Percentiles rank a stretch among this genome's conserved stretches.
These are phyloP conservation scores for Zoanthus sansibaricus DNA, from an alignment of 92 coral and sea anemone species.

Conservation along the genomic window DNA sequence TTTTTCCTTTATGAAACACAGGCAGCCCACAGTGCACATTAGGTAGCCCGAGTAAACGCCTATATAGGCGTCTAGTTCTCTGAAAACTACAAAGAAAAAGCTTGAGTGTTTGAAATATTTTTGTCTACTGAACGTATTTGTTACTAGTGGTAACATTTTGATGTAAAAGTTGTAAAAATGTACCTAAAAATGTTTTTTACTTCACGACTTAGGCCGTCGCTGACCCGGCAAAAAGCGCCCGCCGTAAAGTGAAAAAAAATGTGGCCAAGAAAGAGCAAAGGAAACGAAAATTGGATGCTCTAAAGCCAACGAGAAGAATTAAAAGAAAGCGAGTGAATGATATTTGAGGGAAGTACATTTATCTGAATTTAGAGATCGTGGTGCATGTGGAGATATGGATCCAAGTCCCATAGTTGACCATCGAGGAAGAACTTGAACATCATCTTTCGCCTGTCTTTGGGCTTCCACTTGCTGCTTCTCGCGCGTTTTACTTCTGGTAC, in stretches of 20 bases:
- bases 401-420: not conserved
- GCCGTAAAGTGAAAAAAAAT: constrained; percentile 88
- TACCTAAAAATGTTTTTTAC: not conserved
- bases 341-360: not conserved
- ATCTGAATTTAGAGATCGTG: not conserved
- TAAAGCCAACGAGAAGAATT: constrained; percentile 79
- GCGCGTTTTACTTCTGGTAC: no score
- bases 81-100: no score
- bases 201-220: constrained; percentile 82
- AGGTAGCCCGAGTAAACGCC: no score
- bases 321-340: constrained; percentile 72
- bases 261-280: constrained; percentile 83
- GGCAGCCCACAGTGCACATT: no score
- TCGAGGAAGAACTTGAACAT: no score
- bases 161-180: no score
- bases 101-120: no score
- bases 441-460: no score
- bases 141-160: not conserved
- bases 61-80: no score
- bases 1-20: no score
- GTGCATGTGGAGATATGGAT: not conserved
- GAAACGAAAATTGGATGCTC: constrained; percentile 83
- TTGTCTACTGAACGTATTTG: not conserved
- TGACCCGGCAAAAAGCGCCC: constrained; percentile 81
- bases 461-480: no score